phyloP scores from a whole-genome alignment of 1,140 invertebrate species.

The Magallana ariakensis region DNA sequence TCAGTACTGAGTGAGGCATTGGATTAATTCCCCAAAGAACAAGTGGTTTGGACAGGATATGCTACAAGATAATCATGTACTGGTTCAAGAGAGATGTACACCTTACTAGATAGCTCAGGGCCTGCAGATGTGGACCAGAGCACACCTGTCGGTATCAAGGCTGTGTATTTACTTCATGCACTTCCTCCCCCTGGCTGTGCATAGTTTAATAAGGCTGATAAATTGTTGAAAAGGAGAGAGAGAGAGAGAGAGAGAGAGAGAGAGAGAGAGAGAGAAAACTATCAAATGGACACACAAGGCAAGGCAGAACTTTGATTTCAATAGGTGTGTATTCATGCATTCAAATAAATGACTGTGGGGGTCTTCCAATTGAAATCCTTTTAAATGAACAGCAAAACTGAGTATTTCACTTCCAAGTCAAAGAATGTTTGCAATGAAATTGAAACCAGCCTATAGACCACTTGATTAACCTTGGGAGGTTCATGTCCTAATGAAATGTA shows the following conservation, averaged over 20 bases:
- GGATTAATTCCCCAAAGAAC: too few relatives aligned
- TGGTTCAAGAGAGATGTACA: not conserved
- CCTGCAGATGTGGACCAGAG: not conserved
- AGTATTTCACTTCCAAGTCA: too few relatives aligned
- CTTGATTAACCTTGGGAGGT: too few relatives aligned
- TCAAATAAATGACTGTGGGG: not conserved
- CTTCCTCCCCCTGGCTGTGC: not conserved
- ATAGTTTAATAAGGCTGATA: not conserved
- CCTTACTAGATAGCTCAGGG: not conserved
- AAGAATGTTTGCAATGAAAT: too few relatives aligned
- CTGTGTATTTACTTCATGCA: not conserved
- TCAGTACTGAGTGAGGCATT: too few relatives aligned
- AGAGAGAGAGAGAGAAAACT: not conserved
- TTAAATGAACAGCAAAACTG: conserved; percentile 15
- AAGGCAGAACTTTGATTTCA: not conserved
- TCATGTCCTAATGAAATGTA: too few relatives aligned
- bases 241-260: not conserved
- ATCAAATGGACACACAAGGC: not conserved
- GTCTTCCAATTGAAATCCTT: not conserved
- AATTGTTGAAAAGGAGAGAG: not conserved
- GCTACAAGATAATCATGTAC: not conserved
- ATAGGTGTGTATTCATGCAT: not conserved
- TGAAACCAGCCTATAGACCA: too few relatives aligned
- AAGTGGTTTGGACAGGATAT: not conserved
- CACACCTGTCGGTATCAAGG: not conserved